A percentile compares a stretch with the other conserved stretches of the same genome.
Conservation (phyloP, 2,888 invertebrate genomes). For the Scaptomyza tumidula region DNA sequence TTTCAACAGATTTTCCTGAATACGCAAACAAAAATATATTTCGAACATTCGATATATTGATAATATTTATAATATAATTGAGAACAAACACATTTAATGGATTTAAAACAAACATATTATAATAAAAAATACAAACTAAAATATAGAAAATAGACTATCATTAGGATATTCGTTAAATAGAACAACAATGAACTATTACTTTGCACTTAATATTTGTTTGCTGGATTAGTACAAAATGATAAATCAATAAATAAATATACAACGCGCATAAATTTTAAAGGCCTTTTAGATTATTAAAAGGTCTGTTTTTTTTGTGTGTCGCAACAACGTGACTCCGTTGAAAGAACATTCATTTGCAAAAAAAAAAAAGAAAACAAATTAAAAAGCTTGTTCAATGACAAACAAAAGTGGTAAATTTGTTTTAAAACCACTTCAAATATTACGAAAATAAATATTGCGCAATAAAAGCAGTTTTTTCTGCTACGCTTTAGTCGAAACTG, state of each 20-base stretch:
- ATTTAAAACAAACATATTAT: neutral
- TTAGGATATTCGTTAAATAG: neutral
- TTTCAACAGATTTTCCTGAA: too few relatives aligned
- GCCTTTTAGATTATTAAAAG: neutral
- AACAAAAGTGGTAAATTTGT: neutral
- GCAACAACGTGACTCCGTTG: neutral
- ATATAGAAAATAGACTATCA: neutral
- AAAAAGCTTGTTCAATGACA: neutral
- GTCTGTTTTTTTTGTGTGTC: neutral
- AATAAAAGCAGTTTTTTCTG: neutral
- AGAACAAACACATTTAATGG: too few relatives aligned
- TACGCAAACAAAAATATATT: too few relatives aligned
- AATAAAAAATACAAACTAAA: neutral
- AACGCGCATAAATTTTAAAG: neutral
- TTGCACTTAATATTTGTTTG: neutral
- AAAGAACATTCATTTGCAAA: too few relatives aligned
- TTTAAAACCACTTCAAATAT: conserved; percentile 1
- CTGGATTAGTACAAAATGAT: neutral
- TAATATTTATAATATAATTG: too few relatives aligned
- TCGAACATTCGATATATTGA: too few relatives aligned
- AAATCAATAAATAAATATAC: neutral
- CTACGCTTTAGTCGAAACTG: neutral
- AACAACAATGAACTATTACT: neutral
- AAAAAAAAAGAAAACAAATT: neutral
- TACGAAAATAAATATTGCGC: neutral